Base-by-base conservation (phyloP, 1,140 invertebrate species). In the Heliconius himera region DNA sequence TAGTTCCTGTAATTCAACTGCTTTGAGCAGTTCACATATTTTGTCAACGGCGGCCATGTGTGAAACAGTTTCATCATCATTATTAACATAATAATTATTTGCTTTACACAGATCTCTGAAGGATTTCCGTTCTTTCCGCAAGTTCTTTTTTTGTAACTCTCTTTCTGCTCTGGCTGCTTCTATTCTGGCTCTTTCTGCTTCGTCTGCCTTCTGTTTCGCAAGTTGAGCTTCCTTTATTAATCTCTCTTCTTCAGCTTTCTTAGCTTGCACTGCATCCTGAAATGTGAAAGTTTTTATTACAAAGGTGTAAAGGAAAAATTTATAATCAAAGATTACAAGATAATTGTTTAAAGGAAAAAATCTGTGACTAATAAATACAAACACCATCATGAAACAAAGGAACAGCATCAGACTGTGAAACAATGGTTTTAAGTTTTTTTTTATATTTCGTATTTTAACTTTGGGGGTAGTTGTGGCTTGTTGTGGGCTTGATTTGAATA, bases 21-120 rank as follows among this genome's bases (percentile, higher is more conserved):
- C 87, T 88, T 95, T 96, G 38, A 98, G 95, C 8, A 97, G 94
- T 92, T 99, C 98, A 92, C 98, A 98, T 41, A 99, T 96, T 93
- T 97, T 98, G 90, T 99, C 98, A 4, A 99, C 95, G 73, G 97
- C 97, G 72, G 98, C 96, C 97, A 99, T 98, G 87, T 99, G 96
- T 71, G 96, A 95, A 0, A 99, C 96, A 82, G 95, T 96, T 91
- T 99, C 97, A 41, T 96, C 95, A 36, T 97, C 96, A 87, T 96
- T 96, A 56, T 95, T 91, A 36, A 97, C 96, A 94, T 97, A 99
- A 90, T 99, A 99, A 91, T 98, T 97, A 82, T 97, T 96, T n/a
- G 96, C 95, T 95, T 99, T 99, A 84, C 98, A 97, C 33, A 97
- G 92, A 87, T 98, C 97, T 76, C 98, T 94, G 4, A 99, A 94